phyloP scores from a whole-genome alignment of 1,140 invertebrate species.

The Phthorimaea operculella region DNA sequence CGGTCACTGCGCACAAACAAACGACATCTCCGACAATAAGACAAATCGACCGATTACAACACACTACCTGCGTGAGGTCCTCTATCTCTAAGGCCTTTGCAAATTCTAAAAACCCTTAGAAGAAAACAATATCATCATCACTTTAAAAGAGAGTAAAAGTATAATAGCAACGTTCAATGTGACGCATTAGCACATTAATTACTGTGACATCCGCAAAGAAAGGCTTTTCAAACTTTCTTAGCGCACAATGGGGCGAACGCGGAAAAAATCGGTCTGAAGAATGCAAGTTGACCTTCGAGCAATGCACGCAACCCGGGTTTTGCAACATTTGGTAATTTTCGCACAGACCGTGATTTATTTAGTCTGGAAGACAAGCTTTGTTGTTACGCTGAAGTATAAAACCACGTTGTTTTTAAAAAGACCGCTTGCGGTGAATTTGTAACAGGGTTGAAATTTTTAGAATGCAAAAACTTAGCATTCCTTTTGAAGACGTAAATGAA shows the following conservation, averaged over 20 bases:
- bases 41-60: slow-evolving; percentile 64
- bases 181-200: slow-evolving; percentile 56
- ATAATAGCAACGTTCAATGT: slow-evolving; percentile 33
- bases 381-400: slow-evolving; percentile 28
- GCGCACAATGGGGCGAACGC: slow-evolving; percentile 23
- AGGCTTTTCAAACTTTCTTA: slow-evolving; percentile 39
- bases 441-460: slow-evolving; percentile 30
- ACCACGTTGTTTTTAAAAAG: slow-evolving; percentile 44
- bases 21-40: slow-evolving; percentile 61
- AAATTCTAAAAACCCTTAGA: slow-evolving; percentile 34
- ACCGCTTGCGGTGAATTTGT: slow-evolving; percentile 55
- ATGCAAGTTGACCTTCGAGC: slow-evolving; percentile 37
- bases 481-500: slow-evolving; percentile 8
- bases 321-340: slow-evolving; percentile 56
- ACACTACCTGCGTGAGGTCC: slow-evolving; percentile 59
- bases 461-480: slow-evolving; percentile 17
- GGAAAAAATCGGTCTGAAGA: slow-evolving; percentile 23
- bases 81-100: slow-evolving; percentile 33
- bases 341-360: slow-evolving; percentile 56
- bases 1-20: slow-evolving; percentile 61
- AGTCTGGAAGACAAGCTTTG: slow-evolving; percentile 33
- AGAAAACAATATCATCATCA: slow-evolving; percentile 38
- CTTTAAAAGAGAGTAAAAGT: slow-evolving; percentile 57
- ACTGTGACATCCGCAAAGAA: slow-evolving; percentile 42
- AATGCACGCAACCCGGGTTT: slow-evolving; percentile 28